phyloP scores from a whole-genome alignment of 2,888 invertebrate species.

The Hirtodrosophila cameraria region DNA sequence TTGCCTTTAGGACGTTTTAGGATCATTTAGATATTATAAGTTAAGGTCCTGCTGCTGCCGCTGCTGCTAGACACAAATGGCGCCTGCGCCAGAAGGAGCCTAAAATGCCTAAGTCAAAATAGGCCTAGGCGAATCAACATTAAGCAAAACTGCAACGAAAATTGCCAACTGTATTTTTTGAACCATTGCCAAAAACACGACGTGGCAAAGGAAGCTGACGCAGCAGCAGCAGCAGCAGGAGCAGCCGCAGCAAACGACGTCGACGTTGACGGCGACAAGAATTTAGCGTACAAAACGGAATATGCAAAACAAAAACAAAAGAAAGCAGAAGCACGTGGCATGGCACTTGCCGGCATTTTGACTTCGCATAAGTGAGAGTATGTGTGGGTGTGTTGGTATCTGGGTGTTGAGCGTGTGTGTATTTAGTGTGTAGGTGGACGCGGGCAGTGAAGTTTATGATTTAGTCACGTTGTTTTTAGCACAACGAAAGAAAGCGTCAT shows the following conservation, averaged over 20 bases:
- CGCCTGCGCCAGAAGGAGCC: conserved; percentile 66
- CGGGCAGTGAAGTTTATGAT: too few relatives aligned
- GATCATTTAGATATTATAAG: too few relatives aligned
- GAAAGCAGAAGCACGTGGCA: conserved; percentile 54
- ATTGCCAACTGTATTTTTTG: conserved; percentile 52
- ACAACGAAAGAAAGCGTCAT: too few relatives aligned
- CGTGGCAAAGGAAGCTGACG: conserved; percentile 35
- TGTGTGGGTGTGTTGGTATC: background rate
- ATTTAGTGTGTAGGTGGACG: too few relatives aligned
- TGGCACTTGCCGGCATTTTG: conserved; percentile 44
- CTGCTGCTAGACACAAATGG: conserved; percentile 35
- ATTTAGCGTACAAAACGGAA: conserved; percentile 47
- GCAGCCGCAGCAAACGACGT: background rate
- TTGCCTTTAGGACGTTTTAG: background rate
- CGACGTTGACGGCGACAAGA: conserved; percentile 24
- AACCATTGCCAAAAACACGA: conserved; percentile 69
- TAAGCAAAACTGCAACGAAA: conserved; percentile 68
- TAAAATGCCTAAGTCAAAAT: conserved; percentile 49
- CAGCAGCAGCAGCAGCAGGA: too few relatives aligned
- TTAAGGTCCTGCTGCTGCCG: conserved; percentile 12
- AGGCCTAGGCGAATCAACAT: conserved; percentile 76
- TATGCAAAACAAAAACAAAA: conserved; percentile 59
- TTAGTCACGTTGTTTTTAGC: too few relatives aligned
- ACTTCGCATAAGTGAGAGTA: too few relatives aligned
- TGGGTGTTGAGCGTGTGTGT: too few relatives aligned